A percentile compares a stretch with the other conserved stretches of the same genome.
Evolutionary conservation across 2,797 vertebrate species (phyloP).

Genomic region (Telmatherina bonti): DNA sequence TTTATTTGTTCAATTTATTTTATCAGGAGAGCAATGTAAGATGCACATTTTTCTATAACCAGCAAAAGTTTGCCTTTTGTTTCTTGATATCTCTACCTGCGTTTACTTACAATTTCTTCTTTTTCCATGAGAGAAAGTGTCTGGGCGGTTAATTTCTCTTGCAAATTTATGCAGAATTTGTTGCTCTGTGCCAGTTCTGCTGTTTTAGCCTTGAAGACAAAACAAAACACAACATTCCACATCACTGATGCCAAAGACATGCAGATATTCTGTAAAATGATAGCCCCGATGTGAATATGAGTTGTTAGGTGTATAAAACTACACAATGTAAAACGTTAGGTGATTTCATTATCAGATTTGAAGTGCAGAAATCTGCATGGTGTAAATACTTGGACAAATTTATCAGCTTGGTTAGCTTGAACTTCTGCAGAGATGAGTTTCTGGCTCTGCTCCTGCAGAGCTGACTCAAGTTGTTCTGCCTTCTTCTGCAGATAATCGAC

Average conservation of each 20-base stretch:
- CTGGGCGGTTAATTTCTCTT: constrained; percentile 19
- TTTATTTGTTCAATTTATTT: background rate
- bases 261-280: too few relatives aligned
- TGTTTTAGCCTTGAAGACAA: background rate
- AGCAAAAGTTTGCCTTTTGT: too few relatives aligned
- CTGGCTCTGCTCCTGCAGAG: constrained; percentile 17
- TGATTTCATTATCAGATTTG: background rate
- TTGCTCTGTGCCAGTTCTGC: constrained; percentile 19
- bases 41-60: background rate
- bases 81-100: background rate
- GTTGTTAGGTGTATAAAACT: background rate
- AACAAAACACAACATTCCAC: background rate
- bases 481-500: constrained; percentile 16
- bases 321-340: background rate
- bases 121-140: constrained; percentile 16
- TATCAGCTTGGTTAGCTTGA: background rate
- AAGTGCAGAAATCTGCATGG: background rate
- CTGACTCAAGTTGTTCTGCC: constrained; percentile 5
- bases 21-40: background rate
- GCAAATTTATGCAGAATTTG: constrained; percentile 15
- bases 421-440: constrained; percentile 1
- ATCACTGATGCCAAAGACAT: too few relatives aligned
- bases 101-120: too few relatives aligned
- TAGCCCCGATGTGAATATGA: background rate
- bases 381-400: background rate